A percentile compares a stretch with the other conserved stretches of the same genome.
phyloP scores from a whole-genome alignment of 2,797 vertebrate species.

The Sarcophilus harrisii region DNA sequence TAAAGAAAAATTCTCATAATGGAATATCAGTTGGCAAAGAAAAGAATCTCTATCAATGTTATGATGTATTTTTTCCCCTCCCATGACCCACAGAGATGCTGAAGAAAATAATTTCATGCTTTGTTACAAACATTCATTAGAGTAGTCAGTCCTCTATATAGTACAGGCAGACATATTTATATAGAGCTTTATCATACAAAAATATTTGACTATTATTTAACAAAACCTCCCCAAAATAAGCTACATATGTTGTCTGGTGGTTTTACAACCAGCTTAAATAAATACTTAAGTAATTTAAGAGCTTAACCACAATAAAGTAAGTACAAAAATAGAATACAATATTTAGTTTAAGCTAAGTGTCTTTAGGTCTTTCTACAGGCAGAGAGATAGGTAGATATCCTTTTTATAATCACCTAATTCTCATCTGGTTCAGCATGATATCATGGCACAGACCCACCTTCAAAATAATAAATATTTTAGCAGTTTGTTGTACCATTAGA shows the following conservation, averaged over 20 bases:
- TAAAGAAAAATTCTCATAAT: neutral
- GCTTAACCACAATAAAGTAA: neutral
- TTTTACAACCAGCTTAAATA: constrained; percentile 33
- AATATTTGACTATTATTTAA: neutral
- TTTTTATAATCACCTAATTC: neutral
- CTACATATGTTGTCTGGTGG: neutral
- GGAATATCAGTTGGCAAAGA: neutral
- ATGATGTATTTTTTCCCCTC: neutral
- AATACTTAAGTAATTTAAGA: constrained; percentile 37
- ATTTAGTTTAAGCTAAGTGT: constrained; percentile 5
- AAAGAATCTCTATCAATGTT: too few species aligned
- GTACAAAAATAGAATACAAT: constrained; percentile 31
- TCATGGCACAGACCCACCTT: neutral
- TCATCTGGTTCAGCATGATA: neutral
- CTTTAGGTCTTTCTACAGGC: neutral
- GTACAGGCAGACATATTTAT: neutral
- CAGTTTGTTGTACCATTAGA: neutral
- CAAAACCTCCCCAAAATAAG: neutral
- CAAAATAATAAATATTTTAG: neutral
- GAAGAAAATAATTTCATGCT: neutral
- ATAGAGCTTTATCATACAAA: neutral
- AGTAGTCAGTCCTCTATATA: accelerated
- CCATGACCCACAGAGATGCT: neutral
- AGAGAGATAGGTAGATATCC: neutral
- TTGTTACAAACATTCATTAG: neutral